These are phyloP conservation scores for Phacellophora camtschatica DNA, from an alignment of 30 jellyfish, hydroid and myxozoan species.

Conservation along the genomic window DNA sequence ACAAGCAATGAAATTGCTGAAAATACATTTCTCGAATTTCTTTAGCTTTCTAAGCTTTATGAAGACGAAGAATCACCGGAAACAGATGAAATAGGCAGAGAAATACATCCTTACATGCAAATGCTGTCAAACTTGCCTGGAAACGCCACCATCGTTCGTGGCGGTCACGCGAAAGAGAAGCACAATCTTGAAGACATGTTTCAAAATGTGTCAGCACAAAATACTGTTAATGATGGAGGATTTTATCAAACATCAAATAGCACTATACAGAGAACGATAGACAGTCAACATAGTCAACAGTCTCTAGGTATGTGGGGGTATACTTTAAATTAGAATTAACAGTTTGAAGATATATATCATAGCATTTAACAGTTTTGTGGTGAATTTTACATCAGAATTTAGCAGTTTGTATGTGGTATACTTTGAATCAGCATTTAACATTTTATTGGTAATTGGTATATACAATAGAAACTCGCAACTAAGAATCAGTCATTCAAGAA, in stretches of 20 bases:
- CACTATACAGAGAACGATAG: slow-evolving; percentile 44
- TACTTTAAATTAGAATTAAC: neutral
- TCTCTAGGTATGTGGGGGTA: slow-evolving; percentile 14
- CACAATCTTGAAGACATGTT: slow-evolving; percentile 37
- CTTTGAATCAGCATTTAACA: too few species aligned
- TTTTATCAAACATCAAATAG: slow-evolving; percentile 41
- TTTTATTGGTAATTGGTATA: too few species aligned
- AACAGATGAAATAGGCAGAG: slow-evolving; percentile 38
- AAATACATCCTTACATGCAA: slow-evolving; percentile 91
- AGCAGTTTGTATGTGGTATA: too few species aligned
- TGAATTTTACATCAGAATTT: too few species aligned
- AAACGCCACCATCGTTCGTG: slow-evolving; percentile 93
- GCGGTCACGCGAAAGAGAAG: slow-evolving; percentile 92
- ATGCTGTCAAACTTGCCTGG: slow-evolving; percentile 91
- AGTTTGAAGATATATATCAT: too few species aligned
- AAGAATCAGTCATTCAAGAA: too few species aligned
- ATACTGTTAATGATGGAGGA: slow-evolving; percentile 9
- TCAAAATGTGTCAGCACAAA: slow-evolving; percentile 17
- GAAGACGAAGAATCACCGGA: slow-evolving; percentile 64
- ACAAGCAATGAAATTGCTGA: too few species aligned
- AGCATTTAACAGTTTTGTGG: too few species aligned
- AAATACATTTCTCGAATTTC: too few species aligned
- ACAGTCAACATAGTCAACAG: slow-evolving; percentile 7
- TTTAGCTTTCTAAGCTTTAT: slow-evolving; percentile 70
- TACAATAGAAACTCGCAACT: too few species aligned